Percentiles rank a stretch among this genome's conserved stretches.
Evolutionary conservation across 2,113 vertebrate genomes (phyloP).

Genomic region (Bubo blakistoni): DNA sequence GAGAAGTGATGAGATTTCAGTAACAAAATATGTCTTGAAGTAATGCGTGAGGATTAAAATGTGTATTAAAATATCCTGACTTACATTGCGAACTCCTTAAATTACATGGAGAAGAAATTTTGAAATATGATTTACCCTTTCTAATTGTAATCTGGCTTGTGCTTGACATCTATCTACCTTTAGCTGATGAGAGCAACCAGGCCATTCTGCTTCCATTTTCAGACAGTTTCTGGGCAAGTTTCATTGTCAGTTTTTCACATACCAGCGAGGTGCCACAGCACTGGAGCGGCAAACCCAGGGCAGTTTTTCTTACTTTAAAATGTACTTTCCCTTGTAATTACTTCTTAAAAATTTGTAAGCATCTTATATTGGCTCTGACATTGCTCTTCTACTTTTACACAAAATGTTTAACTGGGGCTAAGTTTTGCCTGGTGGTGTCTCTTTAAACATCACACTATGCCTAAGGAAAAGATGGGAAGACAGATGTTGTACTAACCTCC

Average conservation of each 20-base stretch:
- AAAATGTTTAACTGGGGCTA: background rate
- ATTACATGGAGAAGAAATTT: background rate
- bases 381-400: background rate
- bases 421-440: background rate
- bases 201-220: background rate
- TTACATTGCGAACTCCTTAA: background rate
- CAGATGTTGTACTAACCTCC: conserved; percentile 51
- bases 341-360: background rate
- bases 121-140: background rate
- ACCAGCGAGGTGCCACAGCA: rapidly evolving
- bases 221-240: background rate
- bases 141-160: background rate
- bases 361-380: rapidly evolving
- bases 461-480: background rate
- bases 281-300: background rate
- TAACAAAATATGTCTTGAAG: background rate
- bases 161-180: background rate
- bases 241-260: background rate
- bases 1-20: background rate
- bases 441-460: background rate
- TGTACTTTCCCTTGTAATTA: background rate
- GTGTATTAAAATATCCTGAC: background rate
- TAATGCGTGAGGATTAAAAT: background rate
- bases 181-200: background rate
- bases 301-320: background rate